Base-by-base conservation (phyloP, 1,140 invertebrate genomes). In the Temnothorax curvispinosus region DNA sequence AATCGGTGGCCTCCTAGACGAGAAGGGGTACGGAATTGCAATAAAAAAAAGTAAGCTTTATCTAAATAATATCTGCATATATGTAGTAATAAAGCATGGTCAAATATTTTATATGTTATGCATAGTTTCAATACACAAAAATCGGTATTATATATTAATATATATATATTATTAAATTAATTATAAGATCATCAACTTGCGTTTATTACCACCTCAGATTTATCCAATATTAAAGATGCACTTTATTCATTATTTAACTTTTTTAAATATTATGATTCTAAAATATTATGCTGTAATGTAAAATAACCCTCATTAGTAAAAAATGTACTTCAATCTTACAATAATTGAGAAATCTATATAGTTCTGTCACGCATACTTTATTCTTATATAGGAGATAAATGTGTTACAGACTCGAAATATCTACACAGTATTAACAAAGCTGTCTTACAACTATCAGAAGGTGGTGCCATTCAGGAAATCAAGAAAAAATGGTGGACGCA, bases 401-500 rank as follows among this genome's bases (percentile, higher is more conserved):
- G 18, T 1, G 5, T 47, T 56, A 58, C 90, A 98, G 98, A 97
- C 93, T 98, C 97, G 52, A 96, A 96, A 0, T 97, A 98, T 91
- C 96, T 98, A 85, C 96, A 97, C 87, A 95, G 96, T 2, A 94
- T 99, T 5, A 98, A 98, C 87, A 96, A 96, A 69, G 98, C 97
- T 5, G 96, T 99, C 44, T 94, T 99, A 32, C 96, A 97, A 89
- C 93, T 99, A 2, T 98, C 98, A 95, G 98, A 99, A 94, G 96
- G 96, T 44, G 98, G 98, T 0, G 93, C 96, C 44, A 94, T 99
- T 1, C 96, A 97, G n/a, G 95, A 96, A 44, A 94, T 99, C 62
- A 98, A 98, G 93, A 97, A 96, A 18, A 98, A 98, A 94, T 99
- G 98, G 98, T 99, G 98, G 98, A 97, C 97, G 93, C 96, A 97